Conservation (phyloP, 2,888 invertebrate species). For the Apamea monoglypha region DNA sequence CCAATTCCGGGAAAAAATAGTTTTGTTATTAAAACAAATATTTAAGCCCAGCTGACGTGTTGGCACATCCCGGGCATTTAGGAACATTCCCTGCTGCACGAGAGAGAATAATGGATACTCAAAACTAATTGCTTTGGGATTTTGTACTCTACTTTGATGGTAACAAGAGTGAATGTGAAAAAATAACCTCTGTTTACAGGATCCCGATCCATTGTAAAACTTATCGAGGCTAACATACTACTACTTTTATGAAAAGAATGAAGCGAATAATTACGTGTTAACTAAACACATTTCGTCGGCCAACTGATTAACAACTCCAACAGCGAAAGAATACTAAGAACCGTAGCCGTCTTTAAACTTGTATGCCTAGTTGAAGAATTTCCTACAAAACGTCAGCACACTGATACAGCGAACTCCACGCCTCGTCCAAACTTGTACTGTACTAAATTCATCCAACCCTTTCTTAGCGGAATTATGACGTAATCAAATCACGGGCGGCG, state of each 20-base stretch:
- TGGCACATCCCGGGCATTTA: constrained; percentile 43
- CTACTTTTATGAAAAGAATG: not conserved
- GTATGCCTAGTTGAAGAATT: constrained; percentile 2
- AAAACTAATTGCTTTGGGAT: constrained; percentile 39
- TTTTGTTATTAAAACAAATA: constrained; percentile 64
- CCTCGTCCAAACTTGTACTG: constrained; percentile 50
- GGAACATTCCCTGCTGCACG: constrained; percentile 34
- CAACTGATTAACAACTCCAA: not conserved
- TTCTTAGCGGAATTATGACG: constrained; percentile 71
- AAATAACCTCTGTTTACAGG: constrained; percentile 8
- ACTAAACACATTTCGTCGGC: not conserved
- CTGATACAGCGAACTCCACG: constrained; percentile 34
- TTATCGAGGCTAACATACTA: constrained; percentile 25
- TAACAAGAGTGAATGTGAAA: constrained; percentile 33
- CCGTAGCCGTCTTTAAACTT: not conserved
- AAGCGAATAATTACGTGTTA: no score
- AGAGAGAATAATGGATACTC: constrained; percentile 54
- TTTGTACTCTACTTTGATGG: constrained; percentile 33
- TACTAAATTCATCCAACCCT: constrained; percentile 55
- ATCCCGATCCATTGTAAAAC: constrained; percentile 19
- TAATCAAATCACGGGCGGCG: constrained; percentile 65
- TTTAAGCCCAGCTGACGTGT: constrained; percentile 58
- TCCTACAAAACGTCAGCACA: constrained; percentile 26
- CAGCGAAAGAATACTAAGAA: not conserved
- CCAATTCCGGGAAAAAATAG: constrained; percentile 27